A percentile compares a stretch with the other conserved stretches of the same genome.
Evolutionary conservation across 2,113 vertebrate species (phyloP).

Genomic region (Labeo rohita): DNA sequence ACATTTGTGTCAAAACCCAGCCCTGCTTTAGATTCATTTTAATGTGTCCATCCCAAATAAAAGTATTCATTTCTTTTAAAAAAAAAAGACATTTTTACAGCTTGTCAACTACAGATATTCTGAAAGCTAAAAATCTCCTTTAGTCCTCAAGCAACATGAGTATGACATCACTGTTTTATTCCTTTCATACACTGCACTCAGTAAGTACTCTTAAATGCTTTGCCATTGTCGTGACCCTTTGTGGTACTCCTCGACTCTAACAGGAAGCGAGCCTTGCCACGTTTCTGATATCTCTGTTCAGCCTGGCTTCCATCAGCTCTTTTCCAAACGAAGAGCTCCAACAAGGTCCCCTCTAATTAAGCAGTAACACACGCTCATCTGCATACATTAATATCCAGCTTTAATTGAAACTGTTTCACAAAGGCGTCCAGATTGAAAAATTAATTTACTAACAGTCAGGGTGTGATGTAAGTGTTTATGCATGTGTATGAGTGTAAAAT

Average conservation of each 20-base stretch:
- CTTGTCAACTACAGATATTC: background rate
- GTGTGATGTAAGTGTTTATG: constrained; percentile 42
- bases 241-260: background rate
- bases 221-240: background rate
- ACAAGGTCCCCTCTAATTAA: constrained; percentile 22
- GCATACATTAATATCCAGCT: constrained; percentile 53
- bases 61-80: too few species aligned
- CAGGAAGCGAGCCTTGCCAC: background rate
- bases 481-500: constrained; percentile 36
- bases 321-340: background rate
- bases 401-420: constrained; percentile 39
- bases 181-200: background rate
- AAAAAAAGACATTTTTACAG: too few species aligned
- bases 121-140: background rate
- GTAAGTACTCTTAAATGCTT: background rate
- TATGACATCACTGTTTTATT: background rate
- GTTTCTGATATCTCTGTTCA: background rate
- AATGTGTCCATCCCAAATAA: too few species aligned
- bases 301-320: background rate
- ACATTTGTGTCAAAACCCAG: too few species aligned
- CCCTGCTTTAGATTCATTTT: too few species aligned
- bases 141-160: background rate
- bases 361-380: constrained; percentile 51
- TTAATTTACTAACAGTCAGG: constrained; percentile 41
- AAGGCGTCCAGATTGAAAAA: constrained; percentile 26